These are phyloP conservation scores for Parambassis ranga DNA, from an alignment of 2,797 vertebrate genomes.

Conservation along the genomic window DNA sequence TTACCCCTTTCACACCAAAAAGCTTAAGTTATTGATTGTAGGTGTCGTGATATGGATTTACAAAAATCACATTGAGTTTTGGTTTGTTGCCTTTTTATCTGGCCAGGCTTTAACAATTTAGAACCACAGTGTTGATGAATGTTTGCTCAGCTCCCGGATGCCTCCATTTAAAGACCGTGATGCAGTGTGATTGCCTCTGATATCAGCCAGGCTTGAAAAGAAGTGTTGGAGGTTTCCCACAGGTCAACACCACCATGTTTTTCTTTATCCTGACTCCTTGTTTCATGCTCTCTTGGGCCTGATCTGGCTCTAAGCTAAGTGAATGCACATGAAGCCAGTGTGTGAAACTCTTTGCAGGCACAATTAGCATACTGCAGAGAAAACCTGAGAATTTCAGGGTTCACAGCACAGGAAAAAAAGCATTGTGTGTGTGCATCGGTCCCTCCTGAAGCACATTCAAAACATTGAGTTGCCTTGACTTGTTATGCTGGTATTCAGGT, in stretches of 20 bases:
- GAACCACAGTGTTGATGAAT: background rate
- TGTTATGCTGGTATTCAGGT: slow-evolving; percentile 1
- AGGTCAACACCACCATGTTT: slow-evolving; percentile 40
- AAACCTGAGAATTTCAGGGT: slow-evolving; percentile 16
- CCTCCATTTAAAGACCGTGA: slow-evolving; percentile 27
- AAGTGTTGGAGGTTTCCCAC: slow-evolving; percentile 26
- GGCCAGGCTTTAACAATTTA: background rate
- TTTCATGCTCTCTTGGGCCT: slow-evolving; percentile 37
- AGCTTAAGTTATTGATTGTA: no score
- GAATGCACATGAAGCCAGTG: slow-evolving; percentile 12
- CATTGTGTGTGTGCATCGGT: background rate
- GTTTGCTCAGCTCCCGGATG: slow-evolving; percentile 33
- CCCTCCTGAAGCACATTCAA: slow-evolving; percentile 19
- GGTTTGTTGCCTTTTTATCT: slow-evolving; percentile 9
- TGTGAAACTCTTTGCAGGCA: background rate
- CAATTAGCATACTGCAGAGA: background rate
- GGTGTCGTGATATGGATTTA: background rate
- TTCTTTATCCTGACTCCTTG: slow-evolving; percentile 25
- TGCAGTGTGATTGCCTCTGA: slow-evolving; percentile 25
- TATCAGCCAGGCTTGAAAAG: slow-evolving; percentile 31
- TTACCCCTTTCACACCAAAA: no score
- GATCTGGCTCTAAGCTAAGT: slow-evolving; percentile 32
- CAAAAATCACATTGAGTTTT: background rate
- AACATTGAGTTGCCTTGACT: slow-evolving; percentile 18
- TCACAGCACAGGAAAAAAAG: slow-evolving; percentile 21